A percentile compares a stretch with the other conserved stretches of the same genome.
Evolutionary conservation across 2,113 vertebrate species (phyloP).

Genomic region (Carassius gibelio): DNA sequence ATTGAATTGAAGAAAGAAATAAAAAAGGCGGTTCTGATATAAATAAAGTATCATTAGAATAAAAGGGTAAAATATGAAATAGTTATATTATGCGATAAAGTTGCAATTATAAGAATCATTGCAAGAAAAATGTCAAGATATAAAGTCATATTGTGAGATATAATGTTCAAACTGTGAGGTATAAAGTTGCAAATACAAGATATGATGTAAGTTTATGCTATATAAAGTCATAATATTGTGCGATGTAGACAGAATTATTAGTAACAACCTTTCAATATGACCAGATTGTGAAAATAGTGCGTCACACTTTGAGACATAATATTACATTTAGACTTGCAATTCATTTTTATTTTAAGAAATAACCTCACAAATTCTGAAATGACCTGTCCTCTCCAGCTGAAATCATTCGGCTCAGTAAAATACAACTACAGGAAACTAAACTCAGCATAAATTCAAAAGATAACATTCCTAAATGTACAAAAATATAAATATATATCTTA

Average conservation of each 20-base stretch:
- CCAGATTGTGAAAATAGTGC: neutral
- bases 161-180: too few species aligned
- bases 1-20: neutral
- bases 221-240: neutral
- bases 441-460: neutral
- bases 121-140: neutral
- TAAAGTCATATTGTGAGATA: neutral
- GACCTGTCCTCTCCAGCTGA: neutral
- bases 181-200: neutral
- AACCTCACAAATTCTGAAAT: neutral
- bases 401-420: neutral
- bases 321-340: neutral
- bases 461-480: neutral
- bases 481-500: neutral
- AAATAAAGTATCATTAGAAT: neutral
- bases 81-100: neutral
- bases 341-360: neutral
- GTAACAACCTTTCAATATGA: neutral
- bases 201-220: neutral
- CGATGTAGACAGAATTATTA: neutral
- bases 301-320: neutral
- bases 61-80: neutral
- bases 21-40: neutral
- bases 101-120: neutral
- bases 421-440: neutral